Evolutionary conservation across 2,888 invertebrate species (phyloP), one percentile per base, ranked within the genome.

Genomic region (Entomobrya multifasciata): DNA sequence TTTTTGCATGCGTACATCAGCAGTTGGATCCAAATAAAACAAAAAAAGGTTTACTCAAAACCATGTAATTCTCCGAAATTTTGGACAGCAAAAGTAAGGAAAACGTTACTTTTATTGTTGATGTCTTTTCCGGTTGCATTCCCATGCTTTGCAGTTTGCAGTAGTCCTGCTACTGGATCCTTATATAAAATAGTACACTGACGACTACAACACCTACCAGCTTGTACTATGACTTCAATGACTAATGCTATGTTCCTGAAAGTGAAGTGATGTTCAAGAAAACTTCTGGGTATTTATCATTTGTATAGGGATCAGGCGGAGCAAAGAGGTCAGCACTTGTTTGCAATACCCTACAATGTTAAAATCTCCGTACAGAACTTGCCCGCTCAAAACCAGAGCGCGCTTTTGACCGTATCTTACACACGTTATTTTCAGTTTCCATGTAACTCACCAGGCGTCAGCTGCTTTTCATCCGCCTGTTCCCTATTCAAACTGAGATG

Each of bases 401-500:
- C n/a, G n/a, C n/a, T n/a, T n/a, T n/a, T n/a, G n/a, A n/a, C n/a
- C n/a, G n/a, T n/a, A n/a, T n/a, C n/a, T n/a, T n/a, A n/a, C n/a
- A n/a, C n/a, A n/a, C n/a, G n/a, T n/a, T n/a, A n/a, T n/a, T n/a
- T n/a, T n/a, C n/a, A n/a, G n/a, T n/a, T n/a, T n/a, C n/a, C n/a
- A n/a, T n/a, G n/a, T n/a, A n/a, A n/a, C n/a, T n/a, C n/a, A n/a
- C n/a, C n/a, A n/a, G n/a, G n/a, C n/a, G n/a, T n/a, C n/a, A n/a
- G n/a, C n/a, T n/a, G n/a, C n/a, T n/a, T n/a, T n/a, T n/a, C n/a
- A n/a, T n/a, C n/a, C n/a, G n/a, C n/a, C n/a, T n/a, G n/a, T n/a
- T n/a, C n/a, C n/a, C n/a, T n/a, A n/a, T 82, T 82, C 82, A 82
- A 82, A 82, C 74, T 62, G 82, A 82, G 82, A 82, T 36, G 82